phyloP scores from a whole-genome alignment of 2,113 vertebrate genomes.

The Eurystomus gularis region DNA sequence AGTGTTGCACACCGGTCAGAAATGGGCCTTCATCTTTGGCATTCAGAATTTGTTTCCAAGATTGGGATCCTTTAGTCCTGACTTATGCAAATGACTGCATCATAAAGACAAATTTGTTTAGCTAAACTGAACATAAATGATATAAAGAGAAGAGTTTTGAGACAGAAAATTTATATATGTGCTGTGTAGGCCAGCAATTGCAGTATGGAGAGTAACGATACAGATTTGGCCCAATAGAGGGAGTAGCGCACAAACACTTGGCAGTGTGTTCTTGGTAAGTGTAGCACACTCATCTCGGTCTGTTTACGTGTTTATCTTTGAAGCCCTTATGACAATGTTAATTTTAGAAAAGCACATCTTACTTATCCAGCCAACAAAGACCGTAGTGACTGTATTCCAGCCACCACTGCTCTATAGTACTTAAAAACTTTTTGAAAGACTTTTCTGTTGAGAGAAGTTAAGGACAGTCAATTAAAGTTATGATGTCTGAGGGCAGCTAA shows the following conservation, averaged over 20 bases:
- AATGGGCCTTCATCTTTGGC: neutral
- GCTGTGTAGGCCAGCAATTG: neutral
- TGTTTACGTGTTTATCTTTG: neutral
- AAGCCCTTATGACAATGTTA: neutral
- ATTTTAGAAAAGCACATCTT: neutral
- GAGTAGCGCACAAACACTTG: neutral
- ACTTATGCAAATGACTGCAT: neutral
- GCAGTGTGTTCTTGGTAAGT: neutral
- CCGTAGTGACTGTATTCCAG: neutral
- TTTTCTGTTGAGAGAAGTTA: neutral
- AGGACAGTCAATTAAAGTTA: neutral
- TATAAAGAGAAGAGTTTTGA: neutral
- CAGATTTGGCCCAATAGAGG: conserved; percentile 39
- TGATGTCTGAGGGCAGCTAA: neutral
- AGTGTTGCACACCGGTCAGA: too few relatives aligned
- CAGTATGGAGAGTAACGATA: neutral
- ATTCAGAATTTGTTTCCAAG: neutral
- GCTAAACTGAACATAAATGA: neutral
- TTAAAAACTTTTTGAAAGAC: neutral
- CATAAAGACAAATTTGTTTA: neutral
- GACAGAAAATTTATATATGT: fast-evolving
- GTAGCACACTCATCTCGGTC: neutral
- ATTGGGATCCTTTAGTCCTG: neutral
- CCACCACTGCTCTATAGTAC: neutral
- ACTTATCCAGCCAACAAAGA: neutral